Conservation (phyloP, 2,797 vertebrate species). For the Acestrorhynchus altus region DNA sequence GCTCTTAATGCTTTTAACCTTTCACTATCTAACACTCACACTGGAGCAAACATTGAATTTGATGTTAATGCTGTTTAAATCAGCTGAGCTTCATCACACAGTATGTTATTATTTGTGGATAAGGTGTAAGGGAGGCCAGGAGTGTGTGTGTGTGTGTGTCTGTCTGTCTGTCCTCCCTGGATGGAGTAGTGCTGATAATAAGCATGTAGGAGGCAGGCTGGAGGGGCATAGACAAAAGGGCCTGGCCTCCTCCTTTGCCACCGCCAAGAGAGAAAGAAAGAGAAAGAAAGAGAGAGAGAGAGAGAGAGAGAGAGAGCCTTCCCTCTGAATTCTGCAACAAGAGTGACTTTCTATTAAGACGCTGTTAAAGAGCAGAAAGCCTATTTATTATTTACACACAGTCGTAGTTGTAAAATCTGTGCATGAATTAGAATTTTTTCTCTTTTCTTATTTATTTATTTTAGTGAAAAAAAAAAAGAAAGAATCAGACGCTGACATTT, state of each 20-base stretch:
- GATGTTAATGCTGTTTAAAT: too few relatives aligned
- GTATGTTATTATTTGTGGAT: too few relatives aligned
- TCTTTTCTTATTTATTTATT: constrained; percentile 21
- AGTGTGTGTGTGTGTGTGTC: background rate
- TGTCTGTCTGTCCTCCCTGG: constrained; percentile 27
- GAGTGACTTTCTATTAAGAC: constrained; percentile 57
- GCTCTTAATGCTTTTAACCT: too few relatives aligned
- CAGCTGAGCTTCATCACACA: too few relatives aligned
- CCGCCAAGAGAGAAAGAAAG: constrained; percentile 17
- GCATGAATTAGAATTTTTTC: constrained; percentile 50
- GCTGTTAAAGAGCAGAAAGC: constrained; percentile 32
- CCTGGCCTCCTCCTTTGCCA: background rate
- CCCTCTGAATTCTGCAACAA: background rate
- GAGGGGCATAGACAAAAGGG: constrained; percentile 29
- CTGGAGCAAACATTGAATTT: too few relatives aligned
- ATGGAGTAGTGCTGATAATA: constrained; percentile 48
- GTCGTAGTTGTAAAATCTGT: constrained; percentile 60
- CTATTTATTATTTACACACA: constrained; percentile 73
- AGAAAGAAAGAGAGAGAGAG: constrained; percentile 44
- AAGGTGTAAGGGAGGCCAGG: background rate
- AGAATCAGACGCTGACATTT: constrained; percentile 73
- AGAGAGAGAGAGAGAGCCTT: constrained; percentile 44
- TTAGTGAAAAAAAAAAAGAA: constrained; percentile 11
- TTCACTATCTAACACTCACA: too few relatives aligned
- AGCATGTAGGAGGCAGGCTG: constrained; percentile 26